phyloP scores from a whole-genome alignment of 2,888 invertebrate genomes.

The Eledone cirrhosa region DNA sequence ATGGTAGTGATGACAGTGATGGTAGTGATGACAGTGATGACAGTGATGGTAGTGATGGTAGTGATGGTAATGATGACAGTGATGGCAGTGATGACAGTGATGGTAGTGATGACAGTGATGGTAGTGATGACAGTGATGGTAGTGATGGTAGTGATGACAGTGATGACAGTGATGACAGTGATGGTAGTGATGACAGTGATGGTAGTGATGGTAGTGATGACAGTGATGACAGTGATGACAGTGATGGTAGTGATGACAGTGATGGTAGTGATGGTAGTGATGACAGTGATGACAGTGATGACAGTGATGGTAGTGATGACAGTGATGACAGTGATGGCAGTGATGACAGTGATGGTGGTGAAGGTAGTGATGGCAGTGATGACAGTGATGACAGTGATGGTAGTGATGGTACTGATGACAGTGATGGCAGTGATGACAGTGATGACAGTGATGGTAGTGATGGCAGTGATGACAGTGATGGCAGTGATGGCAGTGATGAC shows the following conservation, averaged over 20 bases:
- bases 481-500: constrained; percentile 17
- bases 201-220: constrained; percentile 20
- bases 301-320: constrained; percentile 19
- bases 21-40: constrained; percentile 3
- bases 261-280: constrained; percentile 13
- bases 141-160: constrained; percentile 18
- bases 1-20: constrained; percentile 6
- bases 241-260: constrained; percentile 9
- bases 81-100: constrained; percentile 3
- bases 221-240: constrained; percentile 13
- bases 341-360: neutral
- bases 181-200: constrained; percentile 12
- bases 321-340: constrained; percentile 19
- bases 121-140: constrained; percentile 12
- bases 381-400: neutral
- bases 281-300: constrained; percentile 17
- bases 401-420: neutral
- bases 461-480: constrained; percentile 8
- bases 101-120: constrained; percentile 10
- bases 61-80: neutral
- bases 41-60: neutral
- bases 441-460: constrained; percentile 7
- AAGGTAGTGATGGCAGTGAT: constrained; percentile 7
- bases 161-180: constrained; percentile 8
- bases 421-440: constrained; percentile 3